These are phyloP conservation scores for Rhamnusium bicolor DNA, from an alignment of 2,888 invertebrate genomes.

Conservation along the genomic window DNA sequence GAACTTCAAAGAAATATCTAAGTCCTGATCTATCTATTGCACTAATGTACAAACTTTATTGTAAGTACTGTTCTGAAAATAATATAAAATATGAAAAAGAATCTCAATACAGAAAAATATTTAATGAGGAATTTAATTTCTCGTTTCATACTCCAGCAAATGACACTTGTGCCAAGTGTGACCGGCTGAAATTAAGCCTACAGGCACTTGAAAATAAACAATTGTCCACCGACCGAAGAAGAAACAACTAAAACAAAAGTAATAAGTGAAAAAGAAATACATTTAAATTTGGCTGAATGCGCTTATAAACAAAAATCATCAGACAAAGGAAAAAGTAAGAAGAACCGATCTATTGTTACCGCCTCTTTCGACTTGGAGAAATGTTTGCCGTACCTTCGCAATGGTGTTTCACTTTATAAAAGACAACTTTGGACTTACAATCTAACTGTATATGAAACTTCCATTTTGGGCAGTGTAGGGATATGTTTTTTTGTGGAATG, in stretches of 20 bases:
- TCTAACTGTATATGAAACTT: slow-evolving; percentile 18
- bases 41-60: too few species aligned
- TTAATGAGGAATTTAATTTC: too few species aligned
- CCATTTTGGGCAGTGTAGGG: background rate
- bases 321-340: slow-evolving; percentile 21
- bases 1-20: too few species aligned
- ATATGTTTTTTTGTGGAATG: slow-evolving; percentile 22
- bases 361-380: slow-evolving; percentile 21
- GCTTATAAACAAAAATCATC: slow-evolving; percentile 17
- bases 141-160: background rate
- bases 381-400: slow-evolving; percentile 22
- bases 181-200: slow-evolving; percentile 5
- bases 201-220: slow-evolving; percentile 15
- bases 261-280: slow-evolving; percentile 12
- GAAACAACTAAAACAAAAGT: background rate
- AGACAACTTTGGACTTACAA: slow-evolving; percentile 25
- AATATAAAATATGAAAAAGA: too few species aligned
- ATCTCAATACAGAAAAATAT: too few species aligned
- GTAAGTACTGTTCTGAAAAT: too few species aligned
- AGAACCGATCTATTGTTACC: slow-evolving; percentile 6
- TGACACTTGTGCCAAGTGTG: slow-evolving; percentile 9
- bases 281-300: slow-evolving; percentile 8
- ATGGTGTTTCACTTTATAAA: slow-evolving; percentile 26
- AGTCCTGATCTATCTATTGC: too few species aligned
- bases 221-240: slow-evolving; percentile 1